Conservation (phyloP, 2,888 invertebrate species). For the Mongoloraphidia duomilia region DNA sequence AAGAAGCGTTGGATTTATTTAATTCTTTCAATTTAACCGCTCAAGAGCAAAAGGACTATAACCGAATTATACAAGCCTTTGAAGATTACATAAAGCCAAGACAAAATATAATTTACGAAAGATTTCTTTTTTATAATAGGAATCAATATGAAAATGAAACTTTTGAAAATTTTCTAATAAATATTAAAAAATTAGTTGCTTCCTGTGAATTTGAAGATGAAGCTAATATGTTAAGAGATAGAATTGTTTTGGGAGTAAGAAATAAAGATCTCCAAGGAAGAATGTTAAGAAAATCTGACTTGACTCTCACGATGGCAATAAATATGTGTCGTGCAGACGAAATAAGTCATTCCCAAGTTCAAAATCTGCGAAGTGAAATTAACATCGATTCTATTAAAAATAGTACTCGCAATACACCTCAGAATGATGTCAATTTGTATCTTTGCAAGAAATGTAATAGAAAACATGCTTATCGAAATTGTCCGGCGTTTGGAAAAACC, state of each 20-base stretch:
- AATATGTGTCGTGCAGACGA: not conserved
- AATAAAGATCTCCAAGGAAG: slow-evolving; percentile 1
- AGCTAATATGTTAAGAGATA: not conserved
- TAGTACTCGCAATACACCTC: not conserved
- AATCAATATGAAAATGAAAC: not conserved
- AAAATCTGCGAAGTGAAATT: not conserved
- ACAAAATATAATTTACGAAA: slow-evolving; percentile 1
- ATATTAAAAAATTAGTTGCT: not conserved
- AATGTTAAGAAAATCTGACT: not conserved
- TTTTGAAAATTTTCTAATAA: not conserved
- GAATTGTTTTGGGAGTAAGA: not conserved
- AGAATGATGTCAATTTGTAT: not conserved
- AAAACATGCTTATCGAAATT: not conserved
- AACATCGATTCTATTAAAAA: not conserved
- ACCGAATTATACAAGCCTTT: not conserved
- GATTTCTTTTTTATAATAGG: slow-evolving; percentile 1
- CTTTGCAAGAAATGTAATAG: slow-evolving; percentile 3
- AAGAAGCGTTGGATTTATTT: slow-evolving; percentile 5
- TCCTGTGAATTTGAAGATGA: not conserved
- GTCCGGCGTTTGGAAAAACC: not conserved
- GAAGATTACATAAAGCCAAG: not conserved
- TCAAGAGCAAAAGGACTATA: not conserved
- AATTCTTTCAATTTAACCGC: not conserved
- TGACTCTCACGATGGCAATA: not conserved
- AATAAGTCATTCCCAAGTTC: not conserved